Evolutionary conservation across 2,888 invertebrate genomes (phyloP).

Genomic region (Nasonovia ribisnigri): DNA sequence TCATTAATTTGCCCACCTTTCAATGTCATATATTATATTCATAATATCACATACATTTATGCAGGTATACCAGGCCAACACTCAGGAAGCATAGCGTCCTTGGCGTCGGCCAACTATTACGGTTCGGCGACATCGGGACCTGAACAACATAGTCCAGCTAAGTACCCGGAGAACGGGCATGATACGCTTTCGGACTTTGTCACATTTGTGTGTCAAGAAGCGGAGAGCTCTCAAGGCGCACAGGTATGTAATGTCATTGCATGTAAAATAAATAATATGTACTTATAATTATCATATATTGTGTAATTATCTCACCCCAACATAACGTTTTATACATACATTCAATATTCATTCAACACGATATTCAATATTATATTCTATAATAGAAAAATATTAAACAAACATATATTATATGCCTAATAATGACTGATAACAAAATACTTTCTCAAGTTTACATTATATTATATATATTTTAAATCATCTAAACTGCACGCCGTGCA

Average conservation of each 20-base stretch:
- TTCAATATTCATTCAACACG: not conserved
- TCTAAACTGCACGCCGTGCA: not conserved
- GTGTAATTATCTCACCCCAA: not conserved
- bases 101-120: constrained; percentile 75
- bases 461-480: not conserved
- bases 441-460: not conserved
- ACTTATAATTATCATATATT: not conserved
- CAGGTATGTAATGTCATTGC: constrained; percentile 74
- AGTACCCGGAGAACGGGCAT: constrained; percentile 87
- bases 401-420: not conserved
- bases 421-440: not conserved
- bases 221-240: constrained; percentile 81
- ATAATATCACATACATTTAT: not conserved
- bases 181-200: constrained; percentile 96
- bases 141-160: constrained; percentile 73
- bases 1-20: not conserved
- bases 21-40: not conserved
- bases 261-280: constrained; percentile 32
- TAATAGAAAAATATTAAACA: not conserved
- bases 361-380: not conserved
- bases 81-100: constrained; percentile 71
- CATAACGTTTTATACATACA: not conserved
- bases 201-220: constrained; percentile 96
- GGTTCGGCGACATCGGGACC: constrained; percentile 71
- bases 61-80: constrained; percentile 73